These are phyloP conservation scores for Scaptomyza hsui DNA, from an alignment of 1,140 invertebrate species.

Conservation along the genomic window DNA sequence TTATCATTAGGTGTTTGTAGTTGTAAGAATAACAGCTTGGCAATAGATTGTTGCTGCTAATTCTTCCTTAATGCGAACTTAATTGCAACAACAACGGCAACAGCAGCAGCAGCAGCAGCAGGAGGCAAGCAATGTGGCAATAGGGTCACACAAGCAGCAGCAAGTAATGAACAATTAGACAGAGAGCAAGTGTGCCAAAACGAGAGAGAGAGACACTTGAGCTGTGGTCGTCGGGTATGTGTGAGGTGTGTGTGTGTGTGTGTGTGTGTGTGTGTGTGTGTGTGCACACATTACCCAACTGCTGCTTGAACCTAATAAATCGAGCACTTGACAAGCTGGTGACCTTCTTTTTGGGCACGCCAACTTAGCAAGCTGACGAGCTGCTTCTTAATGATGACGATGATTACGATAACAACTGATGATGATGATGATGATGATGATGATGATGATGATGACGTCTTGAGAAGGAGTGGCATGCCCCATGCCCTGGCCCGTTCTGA, in stretches of 20 bases:
- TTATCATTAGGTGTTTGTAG: too few relatives aligned
- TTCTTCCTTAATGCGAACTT: conserved; percentile 80
- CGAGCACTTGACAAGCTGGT: conserved; percentile 69
- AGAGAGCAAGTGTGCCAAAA: conserved; percentile 32
- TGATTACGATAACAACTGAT: neutral
- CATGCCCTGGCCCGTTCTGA: conserved; percentile 31
- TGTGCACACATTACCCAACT: conserved; percentile 52
- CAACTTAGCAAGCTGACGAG: conserved; percentile 14
- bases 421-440: conserved; percentile 1
- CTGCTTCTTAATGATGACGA: conserved; percentile 12
- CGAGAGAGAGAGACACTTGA: conserved; percentile 53
- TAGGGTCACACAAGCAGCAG: conserved; percentile 45
- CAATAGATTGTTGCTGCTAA: conserved; percentile 62
- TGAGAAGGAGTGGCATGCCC: conserved; percentile 40
- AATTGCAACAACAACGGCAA: conserved; percentile 57
- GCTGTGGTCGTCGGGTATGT: too few relatives aligned
- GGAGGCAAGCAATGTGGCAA: conserved; percentile 7
- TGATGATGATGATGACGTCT: conserved; percentile 18
- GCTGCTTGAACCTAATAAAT: conserved; percentile 82
- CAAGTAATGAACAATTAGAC: conserved; percentile 64
- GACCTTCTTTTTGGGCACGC: conserved; percentile 68
- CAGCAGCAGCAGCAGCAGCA: neutral
- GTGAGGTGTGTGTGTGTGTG: conserved; percentile 9
- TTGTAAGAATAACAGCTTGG: neutral
- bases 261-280: conserved; percentile 27